These are phyloP conservation scores for Ostrea denselamellosa DNA, from an alignment of 1,140 invertebrate genomes.

Conservation along the genomic window DNA sequence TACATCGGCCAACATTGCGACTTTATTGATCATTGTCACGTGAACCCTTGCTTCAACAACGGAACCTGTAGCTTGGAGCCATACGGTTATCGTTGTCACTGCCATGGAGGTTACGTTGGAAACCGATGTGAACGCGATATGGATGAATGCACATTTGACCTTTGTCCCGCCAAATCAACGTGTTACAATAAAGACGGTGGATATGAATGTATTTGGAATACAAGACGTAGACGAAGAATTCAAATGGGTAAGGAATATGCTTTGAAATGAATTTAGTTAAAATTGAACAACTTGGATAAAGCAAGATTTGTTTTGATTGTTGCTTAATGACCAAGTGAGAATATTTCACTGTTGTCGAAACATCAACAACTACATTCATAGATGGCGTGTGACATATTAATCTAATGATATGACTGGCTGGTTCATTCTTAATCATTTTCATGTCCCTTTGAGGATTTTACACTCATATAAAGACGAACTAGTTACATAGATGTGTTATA, in stretches of 20 bases:
- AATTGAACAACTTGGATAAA: not conserved
- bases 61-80: not conserved
- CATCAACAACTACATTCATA: too few relatives aligned
- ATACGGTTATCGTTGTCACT: not conserved
- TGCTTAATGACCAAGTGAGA: too few relatives aligned
- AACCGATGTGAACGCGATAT: not conserved
- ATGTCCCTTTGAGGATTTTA: too few relatives aligned
- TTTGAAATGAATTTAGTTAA: not conserved
- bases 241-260: not conserved
- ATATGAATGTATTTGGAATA: slow-evolving; percentile 48
- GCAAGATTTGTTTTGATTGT: too few relatives aligned
- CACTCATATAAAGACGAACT: too few relatives aligned
- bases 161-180: slow-evolving; percentile 24
- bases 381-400: too few relatives aligned
- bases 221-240: not conserved
- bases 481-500: too few relatives aligned
- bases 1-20: slow-evolving; percentile 35
- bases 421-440: too few relatives aligned
- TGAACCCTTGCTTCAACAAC: not conserved
- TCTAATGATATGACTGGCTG: too few relatives aligned
- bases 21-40: not conserved
- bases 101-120: not conserved
- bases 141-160: not conserved
- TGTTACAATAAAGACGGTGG: slow-evolving; percentile 53
- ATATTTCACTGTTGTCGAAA: too few relatives aligned